phyloP scores from a whole-genome alignment of 2,113 vertebrate species.

The Pelusios castaneus region DNA sequence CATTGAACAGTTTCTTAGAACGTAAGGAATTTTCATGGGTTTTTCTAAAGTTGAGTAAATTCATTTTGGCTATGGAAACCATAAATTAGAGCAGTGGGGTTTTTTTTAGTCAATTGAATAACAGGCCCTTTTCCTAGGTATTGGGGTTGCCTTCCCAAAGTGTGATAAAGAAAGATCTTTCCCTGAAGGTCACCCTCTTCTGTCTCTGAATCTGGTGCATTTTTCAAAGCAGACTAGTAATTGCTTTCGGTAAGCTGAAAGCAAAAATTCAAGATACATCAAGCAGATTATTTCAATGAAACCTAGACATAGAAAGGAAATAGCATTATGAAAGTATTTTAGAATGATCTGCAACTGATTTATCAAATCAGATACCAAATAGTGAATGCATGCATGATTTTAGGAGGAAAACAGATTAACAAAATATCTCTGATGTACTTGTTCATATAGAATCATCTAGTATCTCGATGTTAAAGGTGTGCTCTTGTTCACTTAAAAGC shows the following conservation, averaged over 20 bases:
- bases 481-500: background rate
- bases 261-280: background rate
- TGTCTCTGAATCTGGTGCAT: background rate
- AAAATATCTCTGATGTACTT: background rate
- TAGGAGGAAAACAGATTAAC: background rate
- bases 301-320: slow-evolving; percentile 21
- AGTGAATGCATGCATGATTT: background rate
- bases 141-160: background rate
- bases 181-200: background rate
- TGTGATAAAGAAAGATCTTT: background rate
- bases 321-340: slow-evolving; percentile 31
- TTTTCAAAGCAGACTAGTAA: background rate
- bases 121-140: background rate
- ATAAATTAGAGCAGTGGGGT: background rate
- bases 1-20: background rate
- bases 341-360: slow-evolving; percentile 14
- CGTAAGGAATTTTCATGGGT: background rate
- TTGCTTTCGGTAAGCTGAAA: slow-evolving; percentile 5
- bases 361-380: slow-evolving; percentile 5
- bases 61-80: background rate
- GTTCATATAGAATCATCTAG: background rate
- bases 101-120: background rate
- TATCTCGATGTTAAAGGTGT: background rate
- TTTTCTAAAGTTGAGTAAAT: background rate
- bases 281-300: slow-evolving; percentile 7